Evolutionary conservation across 2,797 vertebrate genomes (phyloP), one percentile per base, ranked within the genome.

Genomic region (Chelon auratus): DNA sequence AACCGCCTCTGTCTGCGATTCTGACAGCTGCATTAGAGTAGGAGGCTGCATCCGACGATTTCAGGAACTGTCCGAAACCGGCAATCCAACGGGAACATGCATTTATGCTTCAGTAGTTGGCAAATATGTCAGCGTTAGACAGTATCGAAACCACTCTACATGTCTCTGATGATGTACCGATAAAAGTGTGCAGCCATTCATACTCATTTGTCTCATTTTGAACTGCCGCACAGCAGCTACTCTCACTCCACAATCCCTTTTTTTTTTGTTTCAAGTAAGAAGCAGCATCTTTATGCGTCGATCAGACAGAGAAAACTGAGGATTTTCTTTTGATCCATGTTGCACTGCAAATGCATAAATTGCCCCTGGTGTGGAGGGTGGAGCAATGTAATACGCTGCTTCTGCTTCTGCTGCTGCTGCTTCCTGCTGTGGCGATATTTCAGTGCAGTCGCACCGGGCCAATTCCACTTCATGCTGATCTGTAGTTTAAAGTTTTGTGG

Each of bases 401-500:
- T n/a, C 53, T 58, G 54, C 72, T 57, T 8, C 36, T 65, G 12
- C 36, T 65, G 30, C 53, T 58, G 54, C 72, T 57, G 15, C 43
- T 45, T 17, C 47, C 59, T 51, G 20, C 40, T 9, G n/a, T 53
- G 42, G 39, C 24, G 48, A 9, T 58, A 58, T 70, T 75, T 70
- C 52, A 43, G 9, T 60, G 8, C 9, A 53, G 36, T 13, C 50
- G 9, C 42, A 15, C 17, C 20, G n/a, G 43, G 20, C 66, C 47
- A 59, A 66, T 63, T 67, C 40, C 20, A 53, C 76, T 75, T 77
- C 40, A 54, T 10, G 22, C 48, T 72, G 62, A 76, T 75, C 60
- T 78, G 76, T 67, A 72, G 76, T 82, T 84, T 56, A 76, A 57
- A 67, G 8, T 62, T 36, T n/a, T 66, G 9, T 1, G 1, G 22